Evolutionary conservation across 2,888 invertebrate genomes (phyloP).

Genomic region (Adineta ricciae): DNA sequence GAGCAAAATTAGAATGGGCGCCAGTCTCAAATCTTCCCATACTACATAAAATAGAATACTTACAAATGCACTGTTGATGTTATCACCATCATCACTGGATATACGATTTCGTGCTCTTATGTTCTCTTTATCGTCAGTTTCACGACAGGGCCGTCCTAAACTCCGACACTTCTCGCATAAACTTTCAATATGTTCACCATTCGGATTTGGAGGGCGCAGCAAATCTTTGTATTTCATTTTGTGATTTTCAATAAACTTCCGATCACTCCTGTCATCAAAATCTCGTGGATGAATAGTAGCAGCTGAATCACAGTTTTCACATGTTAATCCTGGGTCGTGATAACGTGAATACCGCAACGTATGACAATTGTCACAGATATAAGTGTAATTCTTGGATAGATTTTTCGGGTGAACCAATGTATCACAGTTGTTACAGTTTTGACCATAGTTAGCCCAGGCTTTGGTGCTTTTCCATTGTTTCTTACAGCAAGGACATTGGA

Average conservation of each 20-base stretch:
- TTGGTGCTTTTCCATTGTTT: too few species aligned
- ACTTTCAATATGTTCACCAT: background rate
- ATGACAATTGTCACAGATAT: background rate
- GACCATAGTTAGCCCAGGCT: too few species aligned
- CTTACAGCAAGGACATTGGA: too few species aligned
- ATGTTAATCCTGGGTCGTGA: accelerated
- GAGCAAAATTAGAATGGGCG: too few species aligned
- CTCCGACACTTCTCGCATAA: background rate
- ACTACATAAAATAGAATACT: too few species aligned
- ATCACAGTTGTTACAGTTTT: background rate
- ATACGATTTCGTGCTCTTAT: too few species aligned
- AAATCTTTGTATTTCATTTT: background rate
- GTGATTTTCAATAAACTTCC: background rate
- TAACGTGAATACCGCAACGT: background rate
- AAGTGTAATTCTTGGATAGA: background rate
- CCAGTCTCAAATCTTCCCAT: too few species aligned
- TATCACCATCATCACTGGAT: too few species aligned
- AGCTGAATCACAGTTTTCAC: background rate
- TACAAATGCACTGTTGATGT: background rate
- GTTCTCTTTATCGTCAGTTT: background rate
- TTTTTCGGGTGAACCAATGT: background rate
- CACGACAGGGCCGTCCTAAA: background rate
- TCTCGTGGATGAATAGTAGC: background rate
- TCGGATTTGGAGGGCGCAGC: background rate
- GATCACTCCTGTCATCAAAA: background rate